Evolutionary conservation across 2,888 invertebrate species (phyloP), one percentile per base, ranked within the genome.

Genomic region (Apoda limacodes): DNA sequence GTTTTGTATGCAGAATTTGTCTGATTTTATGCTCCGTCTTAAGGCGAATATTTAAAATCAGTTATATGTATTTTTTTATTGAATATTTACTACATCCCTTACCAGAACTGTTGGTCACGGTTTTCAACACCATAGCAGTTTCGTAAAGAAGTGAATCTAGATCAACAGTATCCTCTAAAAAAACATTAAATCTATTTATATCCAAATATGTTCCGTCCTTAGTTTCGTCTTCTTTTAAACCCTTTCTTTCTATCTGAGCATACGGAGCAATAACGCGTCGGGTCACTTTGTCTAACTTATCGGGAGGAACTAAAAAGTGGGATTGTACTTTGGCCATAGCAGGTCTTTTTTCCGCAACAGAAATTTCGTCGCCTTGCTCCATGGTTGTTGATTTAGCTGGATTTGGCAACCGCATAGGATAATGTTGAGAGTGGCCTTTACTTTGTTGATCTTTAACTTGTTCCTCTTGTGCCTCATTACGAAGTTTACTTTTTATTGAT

Each of bases 201-300:
- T 80, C 78, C 7, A 80, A 45, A 32, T 76, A 78, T 2, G 56
- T 59, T 2, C 53, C 67, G 14, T 59, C 55, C 21, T 65, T 66
- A 1, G 54, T 50, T 9, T 66, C 67, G 3, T 68, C 68, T 4
- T 66, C 66, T 25, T 68, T 75, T 1, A 60, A 6, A 1, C 72
- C 75, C 31, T 67, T 75, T 17, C 80, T 45, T 42, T 74, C 72
- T 27, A 80, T 78, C 35, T 74, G 78, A 1, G 78, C 83, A 43
- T 83, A 85, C 0, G 85, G 85, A 0, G 85, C 85, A 28, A 85
- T 82, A 0, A 85, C 83, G n/a, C 85, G 60, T 29, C 81, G 61
- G 0, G 84, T 83, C 0, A 83, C 82, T 45, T 75, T 81, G 45
- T 83, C 83, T 9, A 82, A 51, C 33, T 66, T 75, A 3, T 80